Evolutionary conservation across 2,113 vertebrate genomes (phyloP).

Genomic region (Acanthochromis polyacanthus): DNA sequence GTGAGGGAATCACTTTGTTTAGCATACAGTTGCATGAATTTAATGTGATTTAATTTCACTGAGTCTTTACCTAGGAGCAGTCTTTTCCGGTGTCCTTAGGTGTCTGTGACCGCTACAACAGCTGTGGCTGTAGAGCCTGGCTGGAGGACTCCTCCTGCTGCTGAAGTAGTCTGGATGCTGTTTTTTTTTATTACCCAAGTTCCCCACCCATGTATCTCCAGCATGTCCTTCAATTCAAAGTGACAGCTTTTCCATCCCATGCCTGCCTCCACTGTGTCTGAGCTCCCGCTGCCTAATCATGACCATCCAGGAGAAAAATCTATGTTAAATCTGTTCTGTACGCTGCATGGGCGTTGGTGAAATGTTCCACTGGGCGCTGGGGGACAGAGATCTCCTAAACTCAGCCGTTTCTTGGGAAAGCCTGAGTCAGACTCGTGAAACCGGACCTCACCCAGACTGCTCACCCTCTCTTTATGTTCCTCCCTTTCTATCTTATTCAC

Average conservation of each 20-base stretch:
- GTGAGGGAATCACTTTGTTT: slow-evolving; percentile 3
- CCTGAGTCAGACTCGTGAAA: slow-evolving; percentile 73
- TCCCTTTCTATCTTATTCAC: not conserved
- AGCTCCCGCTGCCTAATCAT: slow-evolving; percentile 30
- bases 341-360: slow-evolving; percentile 51
- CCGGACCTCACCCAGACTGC: slow-evolving; percentile 42
- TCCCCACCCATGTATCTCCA: slow-evolving; percentile 8
- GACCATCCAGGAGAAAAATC: slow-evolving; percentile 34
- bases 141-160: slow-evolving; percentile 20
- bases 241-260: slow-evolving; percentile 24
- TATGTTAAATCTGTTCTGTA: slow-evolving; percentile 30
- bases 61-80: not conserved
- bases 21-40: slow-evolving; percentile 10
- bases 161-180: slow-evolving; percentile 2
- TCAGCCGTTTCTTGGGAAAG: slow-evolving; percentile 64
- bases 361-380: slow-evolving; percentile 33
- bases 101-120: slow-evolving; percentile 17
- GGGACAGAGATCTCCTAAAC: slow-evolving; percentile 35
- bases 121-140: slow-evolving; percentile 4
- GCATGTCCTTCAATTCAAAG: not conserved
- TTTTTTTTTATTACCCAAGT: not conserved
- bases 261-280: slow-evolving; percentile 10
- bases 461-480: not conserved
- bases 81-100: not conserved
- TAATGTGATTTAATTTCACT: slow-evolving; percentile 10